Evolutionary conservation across 2,113 vertebrate genomes (phyloP), one percentile per base, ranked within the genome.

Genomic region (Gnathonemus longibarbis): DNA sequence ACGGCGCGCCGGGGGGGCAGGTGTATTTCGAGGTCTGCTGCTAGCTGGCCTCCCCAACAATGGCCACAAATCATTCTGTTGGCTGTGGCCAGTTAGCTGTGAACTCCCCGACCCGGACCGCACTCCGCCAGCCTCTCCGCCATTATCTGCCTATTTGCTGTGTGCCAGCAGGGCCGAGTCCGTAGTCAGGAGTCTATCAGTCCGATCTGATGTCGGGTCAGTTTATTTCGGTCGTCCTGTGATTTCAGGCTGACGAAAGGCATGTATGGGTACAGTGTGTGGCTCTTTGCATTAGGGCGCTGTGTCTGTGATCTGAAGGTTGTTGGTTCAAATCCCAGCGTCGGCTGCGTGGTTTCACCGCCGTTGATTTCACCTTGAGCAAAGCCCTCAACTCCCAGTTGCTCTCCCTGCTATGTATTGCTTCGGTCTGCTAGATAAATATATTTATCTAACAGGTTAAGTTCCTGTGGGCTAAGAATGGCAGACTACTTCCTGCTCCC

Each of bases 1-100:
- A 93, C 80, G 91, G 92, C 84, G 1, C 91, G 92, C 91, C 90
- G 91, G 91, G 74, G 92, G 85, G 46, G 84, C 49, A 53, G 85
- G 27, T 87, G 85, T 39, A 53, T 87, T 52, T 87, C n/a, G n/a
- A 52, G 35, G 85, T 21, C 49, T 27, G 7, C n/a, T 35, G n/a
- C 49, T 6, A 6, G 27, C 7, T 35, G 19, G 24, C 84, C 84
- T 27, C 84, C 35, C n/a, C 46, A 13, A 27, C 5, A 15, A 35
- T 19, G 49, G 50, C 50, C 50, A 56, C 85, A 39, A 52, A 87
- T 87, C 85, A 87, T 53, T 53, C 8, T 35, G n/a, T 15, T 87
- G 85, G 31, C 27, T 27, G 50, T 10, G 48, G 84, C 24, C 24
- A 45, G 45, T 45, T 50, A 87, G 24, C 85, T 11, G 85, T 31